phyloP scores from a whole-genome alignment of 2,888 invertebrate genomes.

The Ferrisia virgata region DNA sequence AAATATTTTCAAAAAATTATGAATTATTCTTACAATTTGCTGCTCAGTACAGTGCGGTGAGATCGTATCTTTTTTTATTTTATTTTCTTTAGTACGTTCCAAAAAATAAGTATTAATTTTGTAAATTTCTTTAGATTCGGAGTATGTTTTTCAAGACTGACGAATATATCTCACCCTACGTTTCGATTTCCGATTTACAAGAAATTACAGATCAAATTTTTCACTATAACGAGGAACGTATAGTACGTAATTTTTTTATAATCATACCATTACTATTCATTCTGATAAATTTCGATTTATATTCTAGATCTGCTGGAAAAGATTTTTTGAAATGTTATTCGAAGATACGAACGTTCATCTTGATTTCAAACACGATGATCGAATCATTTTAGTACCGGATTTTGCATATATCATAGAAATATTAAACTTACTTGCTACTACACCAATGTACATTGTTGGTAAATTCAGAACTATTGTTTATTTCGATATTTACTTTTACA shows the following conservation, averaged over 20 bases:
- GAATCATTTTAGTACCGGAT: background rate
- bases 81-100: background rate
- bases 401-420: background rate
- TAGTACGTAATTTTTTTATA: background rate
- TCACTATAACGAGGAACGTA: background rate
- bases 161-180: background rate
- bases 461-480: background rate
- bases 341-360: background rate
- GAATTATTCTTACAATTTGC: background rate
- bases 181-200: background rate
- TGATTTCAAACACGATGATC: background rate
- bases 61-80: background rate
- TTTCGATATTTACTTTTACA: background rate
- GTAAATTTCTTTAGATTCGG: background rate
- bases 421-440: background rate
- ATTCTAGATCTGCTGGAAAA: background rate
- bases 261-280: no score
- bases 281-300: background rate
- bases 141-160: background rate
- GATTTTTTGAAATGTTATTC: background rate
- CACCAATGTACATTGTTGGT: conserved; percentile 1
- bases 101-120: background rate
- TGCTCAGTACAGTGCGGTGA: background rate
- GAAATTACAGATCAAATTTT: conserved; percentile 11
- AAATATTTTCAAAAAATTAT: background rate